Conservation (phyloP, 1,140 invertebrate genomes). For the Oedothorax gibbosus region DNA sequence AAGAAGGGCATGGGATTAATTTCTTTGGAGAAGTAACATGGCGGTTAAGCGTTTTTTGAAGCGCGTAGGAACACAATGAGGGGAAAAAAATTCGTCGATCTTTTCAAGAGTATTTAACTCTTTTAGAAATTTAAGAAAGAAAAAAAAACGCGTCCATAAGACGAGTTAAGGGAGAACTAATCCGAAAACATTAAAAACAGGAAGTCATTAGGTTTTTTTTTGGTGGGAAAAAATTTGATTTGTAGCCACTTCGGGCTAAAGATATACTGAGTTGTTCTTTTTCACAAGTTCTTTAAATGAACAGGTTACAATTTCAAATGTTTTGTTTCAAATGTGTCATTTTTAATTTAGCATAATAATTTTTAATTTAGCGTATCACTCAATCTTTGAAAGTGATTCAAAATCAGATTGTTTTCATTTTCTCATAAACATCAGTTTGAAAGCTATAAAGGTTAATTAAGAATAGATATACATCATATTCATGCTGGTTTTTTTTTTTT, state of each 20-base stretch:
- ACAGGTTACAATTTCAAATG: conserved; percentile 10
- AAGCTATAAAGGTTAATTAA: too few species aligned
- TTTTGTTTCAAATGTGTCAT: too few species aligned
- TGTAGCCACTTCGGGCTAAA: not conserved
- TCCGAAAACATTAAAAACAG: conserved; percentile 57
- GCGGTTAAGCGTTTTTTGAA: conserved; percentile 57
- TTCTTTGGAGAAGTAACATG: conserved; percentile 49
- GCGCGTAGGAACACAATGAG: not conserved
- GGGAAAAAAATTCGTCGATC: conserved; percentile 1
- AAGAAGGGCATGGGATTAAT: conserved; percentile 49
- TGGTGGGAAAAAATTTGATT: conserved; percentile 46
- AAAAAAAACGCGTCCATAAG: conserved; percentile 45
- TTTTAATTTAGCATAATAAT: too few species aligned
- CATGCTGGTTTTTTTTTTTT: too few species aligned
- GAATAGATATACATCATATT: too few species aligned
- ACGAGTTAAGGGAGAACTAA: conserved; percentile 55
- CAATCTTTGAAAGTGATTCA: too few species aligned
- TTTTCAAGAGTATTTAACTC: conserved; percentile 53
- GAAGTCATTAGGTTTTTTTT: conserved; percentile 55
- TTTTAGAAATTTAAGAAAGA: conserved; percentile 28
- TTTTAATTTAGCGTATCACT: too few species aligned
- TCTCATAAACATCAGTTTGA: too few species aligned
- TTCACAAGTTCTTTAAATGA: not conserved
- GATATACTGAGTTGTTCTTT: too few species aligned
- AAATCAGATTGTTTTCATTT: too few species aligned